Evolutionary conservation across 2,797 vertebrate species (phyloP).

Genomic region (Pangasius macronema): DNA sequence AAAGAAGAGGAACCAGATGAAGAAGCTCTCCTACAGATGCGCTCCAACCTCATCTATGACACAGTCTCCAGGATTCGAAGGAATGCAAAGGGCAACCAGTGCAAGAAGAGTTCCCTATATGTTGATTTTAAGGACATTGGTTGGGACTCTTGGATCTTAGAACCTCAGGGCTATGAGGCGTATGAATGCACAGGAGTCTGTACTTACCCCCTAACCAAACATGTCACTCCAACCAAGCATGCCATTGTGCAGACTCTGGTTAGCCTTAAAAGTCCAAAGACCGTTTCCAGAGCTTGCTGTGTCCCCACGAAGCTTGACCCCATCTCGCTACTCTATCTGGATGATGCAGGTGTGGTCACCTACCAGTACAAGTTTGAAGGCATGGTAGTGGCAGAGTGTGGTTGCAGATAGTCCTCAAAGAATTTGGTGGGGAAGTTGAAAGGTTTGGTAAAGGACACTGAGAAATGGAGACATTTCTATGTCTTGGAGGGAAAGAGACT

Average conservation of each 20-base stretch:
- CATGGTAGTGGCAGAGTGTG: constrained; percentile 96
- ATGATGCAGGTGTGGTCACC: constrained; percentile 92
- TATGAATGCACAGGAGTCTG: constrained; percentile 91
- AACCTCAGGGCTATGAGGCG: constrained; percentile 89
- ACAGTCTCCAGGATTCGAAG: constrained; percentile 88
- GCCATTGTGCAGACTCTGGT: constrained; percentile 94
- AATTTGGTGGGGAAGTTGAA: constrained; percentile 6
- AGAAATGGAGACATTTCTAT: constrained; percentile 46
- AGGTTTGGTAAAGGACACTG: constrained; percentile 37
- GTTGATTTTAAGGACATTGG: constrained; percentile 98
- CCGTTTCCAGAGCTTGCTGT: constrained; percentile 89
- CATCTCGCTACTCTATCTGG: constrained; percentile 95
- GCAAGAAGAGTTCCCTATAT: constrained; percentile 89
- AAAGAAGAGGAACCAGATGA: constrained; percentile 80
- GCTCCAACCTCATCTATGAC: constrained; percentile 96
- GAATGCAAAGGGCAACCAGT: constrained; percentile 93
- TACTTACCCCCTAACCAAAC: constrained; percentile 89
- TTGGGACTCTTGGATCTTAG: constrained; percentile 98
- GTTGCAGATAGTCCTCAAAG: constrained; percentile 88
- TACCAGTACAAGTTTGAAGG: constrained; percentile 98
- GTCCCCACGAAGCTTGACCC: constrained; percentile 96
- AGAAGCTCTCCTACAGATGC: constrained; percentile 91
- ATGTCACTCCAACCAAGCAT: constrained; percentile 94
- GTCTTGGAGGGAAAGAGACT: constrained; percentile 58
- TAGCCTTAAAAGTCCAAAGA: constrained; percentile 91